Percentiles rank a stretch among this genome's conserved stretches.
phyloP scores from a whole-genome alignment of 2,797 vertebrate genomes.

The Chelon auratus region DNA sequence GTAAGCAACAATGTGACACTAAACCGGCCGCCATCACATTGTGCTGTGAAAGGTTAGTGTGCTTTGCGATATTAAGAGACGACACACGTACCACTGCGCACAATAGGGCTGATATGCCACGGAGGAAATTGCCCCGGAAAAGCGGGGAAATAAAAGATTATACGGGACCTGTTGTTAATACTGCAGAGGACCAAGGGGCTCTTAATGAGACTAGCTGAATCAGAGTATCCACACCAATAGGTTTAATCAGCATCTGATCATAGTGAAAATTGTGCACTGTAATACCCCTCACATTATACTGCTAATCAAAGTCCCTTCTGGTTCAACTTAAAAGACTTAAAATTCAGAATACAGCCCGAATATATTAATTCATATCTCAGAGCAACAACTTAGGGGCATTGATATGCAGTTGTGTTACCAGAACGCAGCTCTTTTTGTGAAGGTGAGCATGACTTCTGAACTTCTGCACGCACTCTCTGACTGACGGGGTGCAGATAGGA shows the following conservation, averaged over 20 bases:
- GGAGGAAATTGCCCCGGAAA: slow-evolving; percentile 65
- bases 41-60: slow-evolving; percentile 62
- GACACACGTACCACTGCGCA: slow-evolving; percentile 52
- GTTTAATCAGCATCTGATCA: slow-evolving; percentile 9
- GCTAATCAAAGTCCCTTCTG: slow-evolving; percentile 11
- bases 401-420: slow-evolving; percentile 50
- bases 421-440: slow-evolving; percentile 51
- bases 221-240: slow-evolving; percentile 40
- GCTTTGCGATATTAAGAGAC: slow-evolving; percentile 76
- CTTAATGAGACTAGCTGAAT: slow-evolving; percentile 67
- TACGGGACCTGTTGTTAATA: background rate
- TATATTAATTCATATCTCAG: slow-evolving; percentile 44
- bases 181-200: slow-evolving; percentile 56
- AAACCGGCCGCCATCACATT: slow-evolving; percentile 71
- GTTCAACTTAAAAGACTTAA: slow-evolving; percentile 20
- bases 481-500: slow-evolving; percentile 66
- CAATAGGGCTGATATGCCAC: slow-evolving; percentile 51
- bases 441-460: slow-evolving; percentile 71
- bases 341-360: slow-evolving; percentile 23
- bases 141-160: slow-evolving; percentile 63
- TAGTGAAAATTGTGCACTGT: background rate
- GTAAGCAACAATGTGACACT: slow-evolving; percentile 61
- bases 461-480: slow-evolving; percentile 51
- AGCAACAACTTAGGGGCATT: slow-evolving; percentile 45
- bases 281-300: background rate